Percentiles rank a stretch among this genome's conserved stretches.
Evolutionary conservation across 1,140 invertebrate species (phyloP).

Genomic region (Muscidifurax raptorellus): DNA sequence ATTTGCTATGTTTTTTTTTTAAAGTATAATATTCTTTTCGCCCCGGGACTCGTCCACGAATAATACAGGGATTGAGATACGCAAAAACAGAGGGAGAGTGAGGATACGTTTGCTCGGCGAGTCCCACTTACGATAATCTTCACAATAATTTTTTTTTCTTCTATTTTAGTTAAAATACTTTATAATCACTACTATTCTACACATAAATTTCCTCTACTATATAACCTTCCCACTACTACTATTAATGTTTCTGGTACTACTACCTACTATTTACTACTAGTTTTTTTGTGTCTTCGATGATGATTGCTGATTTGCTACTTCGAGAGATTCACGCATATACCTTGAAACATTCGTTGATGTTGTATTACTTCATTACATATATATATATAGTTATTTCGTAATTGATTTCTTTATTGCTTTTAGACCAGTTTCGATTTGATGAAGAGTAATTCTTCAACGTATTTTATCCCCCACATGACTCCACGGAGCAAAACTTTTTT

Average conservation of each 20-base stretch:
- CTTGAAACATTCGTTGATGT: conserved; percentile 37
- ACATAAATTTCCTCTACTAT: conserved; percentile 65
- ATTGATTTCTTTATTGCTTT: conserved; percentile 39
- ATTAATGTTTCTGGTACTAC: conserved; percentile 64
- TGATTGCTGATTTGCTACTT: conserved; percentile 66
- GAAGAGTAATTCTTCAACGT: not conserved
- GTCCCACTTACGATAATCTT: conserved; percentile 61
- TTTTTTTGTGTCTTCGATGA: conserved; percentile 70
- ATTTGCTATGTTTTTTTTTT: conserved; percentile 61
- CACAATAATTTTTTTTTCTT: conserved; percentile 65
- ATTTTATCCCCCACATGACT: conserved; percentile 31
- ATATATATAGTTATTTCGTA: conserved; percentile 40
- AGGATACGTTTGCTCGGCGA: conserved; percentile 34
- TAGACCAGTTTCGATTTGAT: not conserved
- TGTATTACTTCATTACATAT: conserved; percentile 36
- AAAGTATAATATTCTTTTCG: conserved; percentile 59
- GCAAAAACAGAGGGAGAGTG: not conserved
- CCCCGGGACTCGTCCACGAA: conserved; percentile 53
- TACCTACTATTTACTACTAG: conserved; percentile 62
- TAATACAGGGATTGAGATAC: not conserved
- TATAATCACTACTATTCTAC: conserved; percentile 67
- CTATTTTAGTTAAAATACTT: conserved; percentile 68
- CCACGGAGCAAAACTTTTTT: conserved; percentile 44
- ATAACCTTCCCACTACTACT: conserved; percentile 65
- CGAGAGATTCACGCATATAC: conserved; percentile 51